Base-by-base conservation (phyloP, 2,888 invertebrate species). In the Drosophila nigricruria region DNA sequence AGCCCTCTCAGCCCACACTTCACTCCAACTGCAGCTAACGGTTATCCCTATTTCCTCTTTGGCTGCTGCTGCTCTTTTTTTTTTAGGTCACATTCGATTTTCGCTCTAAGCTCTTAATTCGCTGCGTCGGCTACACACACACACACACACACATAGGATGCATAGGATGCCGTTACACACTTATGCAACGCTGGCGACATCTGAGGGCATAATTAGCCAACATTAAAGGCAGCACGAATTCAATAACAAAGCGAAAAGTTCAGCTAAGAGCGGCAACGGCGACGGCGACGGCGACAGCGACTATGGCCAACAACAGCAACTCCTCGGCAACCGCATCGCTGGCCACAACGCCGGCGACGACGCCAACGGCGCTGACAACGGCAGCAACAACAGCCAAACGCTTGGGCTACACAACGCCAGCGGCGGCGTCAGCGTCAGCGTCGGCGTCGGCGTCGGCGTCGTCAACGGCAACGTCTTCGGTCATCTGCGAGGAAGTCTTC, bases 401-500 rank as follows among this genome's bases (percentile, higher is more conserved):
- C 75, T 40, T 81, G 79, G 70, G 80, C 80, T 49, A 81, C 68
- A 82, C 81, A 56, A 82, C 79, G 34, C 79, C 79, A 68, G 77
- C 77, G 47, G 65, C 77, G 25, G 63, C 77, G 34, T 66, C 80
- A 1, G 79, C 79, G 42, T 57, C 80, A 20, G 70, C 77, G 16
- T 57, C 77, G 0, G 76, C 76, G 9, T 23, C 75, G 59, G 62
- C 81, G 56, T 70, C 75, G 14, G 60, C 75, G n/a, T 83, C 91
- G 23, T 84, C 90, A 25, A 88, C 91, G 45, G 78, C 90, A 27
- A 60, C 91, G 34, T 84, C 91, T 27, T 92, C 92, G 43, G 92
- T 96, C 83, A 95, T 96, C 89, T 97, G 97, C 93, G 95, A 96
- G 93, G 97, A 97, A 94, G 95, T 97, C 77, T 97, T 97, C 92